Conservation (phyloP, 2,797 vertebrate genomes). For the Fratercula arctica region DNA sequence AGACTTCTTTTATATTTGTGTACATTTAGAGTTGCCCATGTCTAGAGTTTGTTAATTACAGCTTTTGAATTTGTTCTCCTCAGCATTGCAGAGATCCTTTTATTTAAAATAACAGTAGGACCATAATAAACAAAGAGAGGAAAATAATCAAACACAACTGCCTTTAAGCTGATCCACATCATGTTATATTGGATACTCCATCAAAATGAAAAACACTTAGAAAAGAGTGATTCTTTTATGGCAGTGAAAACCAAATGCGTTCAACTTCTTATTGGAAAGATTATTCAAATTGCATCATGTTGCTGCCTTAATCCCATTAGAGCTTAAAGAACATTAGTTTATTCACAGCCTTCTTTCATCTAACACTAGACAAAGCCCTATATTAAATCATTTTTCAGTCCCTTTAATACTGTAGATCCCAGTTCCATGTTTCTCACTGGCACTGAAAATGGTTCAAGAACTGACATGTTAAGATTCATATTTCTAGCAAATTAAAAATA, state of each 20-base stretch:
- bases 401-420: not conserved
- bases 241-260: not conserved
- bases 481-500: not conserved
- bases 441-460: not conserved
- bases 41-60: not conserved
- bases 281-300: conserved; percentile 10
- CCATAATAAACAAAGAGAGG: not conserved
- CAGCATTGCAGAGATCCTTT: not conserved
- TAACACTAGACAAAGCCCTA: not conserved
- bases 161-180: not conserved
- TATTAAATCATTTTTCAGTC: not conserved
- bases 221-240: not conserved
- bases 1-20: not conserved
- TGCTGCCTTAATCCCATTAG: not conserved
- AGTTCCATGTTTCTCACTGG: not conserved
- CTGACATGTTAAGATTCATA: not conserved
- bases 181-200: not conserved
- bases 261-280: not conserved
- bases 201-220: not conserved
- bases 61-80: not conserved
- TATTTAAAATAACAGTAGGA: conserved; percentile 16
- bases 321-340: not conserved
- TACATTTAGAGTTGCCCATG: not conserved
- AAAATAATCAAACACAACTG: conserved; percentile 18
- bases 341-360: conserved; percentile 8